Evolutionary conservation across 2,797 vertebrate species (phyloP).

Genomic region (Galaxias olidus): DNA sequence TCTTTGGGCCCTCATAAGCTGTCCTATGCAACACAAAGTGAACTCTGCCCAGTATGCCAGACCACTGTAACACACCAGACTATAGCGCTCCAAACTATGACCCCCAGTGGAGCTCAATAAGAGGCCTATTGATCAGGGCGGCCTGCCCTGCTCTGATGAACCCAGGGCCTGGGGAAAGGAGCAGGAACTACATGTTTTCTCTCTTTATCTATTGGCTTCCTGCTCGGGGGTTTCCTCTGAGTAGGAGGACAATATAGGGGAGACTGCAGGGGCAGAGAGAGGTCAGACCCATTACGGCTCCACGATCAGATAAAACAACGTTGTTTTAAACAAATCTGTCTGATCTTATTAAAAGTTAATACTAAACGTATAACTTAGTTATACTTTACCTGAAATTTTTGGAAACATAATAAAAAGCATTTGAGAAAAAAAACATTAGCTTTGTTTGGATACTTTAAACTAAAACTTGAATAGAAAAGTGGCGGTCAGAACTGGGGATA

Average conservation of each 20-base stretch:
- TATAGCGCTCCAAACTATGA: conserved; percentile 76
- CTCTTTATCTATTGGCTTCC: conserved; percentile 7
- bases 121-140: conserved; percentile 80
- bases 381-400: too few species aligned
- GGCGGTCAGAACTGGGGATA: conserved; percentile 28
- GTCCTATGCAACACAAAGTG: conserved; percentile 49
- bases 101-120: conserved; percentile 81
- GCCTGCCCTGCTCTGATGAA: conserved; percentile 61
- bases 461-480: conserved; percentile 11
- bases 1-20: conserved; percentile 38
- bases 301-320: too few species aligned
- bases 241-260: conserved; percentile 7
- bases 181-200: conserved; percentile 1
- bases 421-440: too few species aligned
- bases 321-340: too few species aligned
- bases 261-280: background rate
- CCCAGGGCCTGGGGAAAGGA: conserved; percentile 14
- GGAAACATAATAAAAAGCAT: too few species aligned
- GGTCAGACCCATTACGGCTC: background rate
- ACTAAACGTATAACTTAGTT: too few species aligned
- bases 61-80: conserved; percentile 60
- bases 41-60: conserved; percentile 59
- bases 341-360: too few species aligned
- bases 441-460: conserved; percentile 18
- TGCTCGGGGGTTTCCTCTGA: conserved; percentile 9